phyloP scores from a whole-genome alignment of 2,113 vertebrate species.

The Willisornis vidua region DNA sequence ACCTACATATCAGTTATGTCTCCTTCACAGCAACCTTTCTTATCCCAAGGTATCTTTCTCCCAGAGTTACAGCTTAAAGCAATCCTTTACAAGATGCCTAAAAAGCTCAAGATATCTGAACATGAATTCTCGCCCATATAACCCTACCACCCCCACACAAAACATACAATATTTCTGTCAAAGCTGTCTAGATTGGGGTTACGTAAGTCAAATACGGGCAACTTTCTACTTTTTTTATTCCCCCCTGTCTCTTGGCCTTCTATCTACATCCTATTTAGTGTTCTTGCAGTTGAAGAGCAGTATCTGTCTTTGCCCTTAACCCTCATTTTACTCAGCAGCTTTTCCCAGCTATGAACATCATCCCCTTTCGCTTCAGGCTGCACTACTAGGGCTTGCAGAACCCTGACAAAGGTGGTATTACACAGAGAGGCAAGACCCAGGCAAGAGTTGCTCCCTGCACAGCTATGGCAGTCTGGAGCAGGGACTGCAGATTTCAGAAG shows the following conservation, averaged over 20 bases:
- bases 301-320: neutral
- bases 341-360: rapidly evolving
- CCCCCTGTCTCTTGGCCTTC: neutral
- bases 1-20: neutral
- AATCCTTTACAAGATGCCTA: neutral
- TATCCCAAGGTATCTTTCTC: neutral
- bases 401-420: neutral
- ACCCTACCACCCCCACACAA: neutral
- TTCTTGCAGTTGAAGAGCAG: neutral
- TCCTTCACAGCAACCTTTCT: neutral
- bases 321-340: neutral
- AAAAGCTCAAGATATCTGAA: neutral
- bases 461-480: neutral
- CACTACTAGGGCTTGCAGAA: neutral
- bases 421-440: neutral
- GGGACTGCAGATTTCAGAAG: neutral
- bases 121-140: neutral
- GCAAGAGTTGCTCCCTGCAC: neutral
- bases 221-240: neutral
- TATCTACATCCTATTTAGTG: neutral
- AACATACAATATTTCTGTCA: neutral
- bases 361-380: neutral
- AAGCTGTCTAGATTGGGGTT: neutral
- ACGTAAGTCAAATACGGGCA: neutral
- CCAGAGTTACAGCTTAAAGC: neutral